A percentile compares a stretch with the other conserved stretches of the same genome.
phyloP scores from a whole-genome alignment of 2,797 vertebrate genomes.

The Microctenopoma steveboyesi region DNA sequence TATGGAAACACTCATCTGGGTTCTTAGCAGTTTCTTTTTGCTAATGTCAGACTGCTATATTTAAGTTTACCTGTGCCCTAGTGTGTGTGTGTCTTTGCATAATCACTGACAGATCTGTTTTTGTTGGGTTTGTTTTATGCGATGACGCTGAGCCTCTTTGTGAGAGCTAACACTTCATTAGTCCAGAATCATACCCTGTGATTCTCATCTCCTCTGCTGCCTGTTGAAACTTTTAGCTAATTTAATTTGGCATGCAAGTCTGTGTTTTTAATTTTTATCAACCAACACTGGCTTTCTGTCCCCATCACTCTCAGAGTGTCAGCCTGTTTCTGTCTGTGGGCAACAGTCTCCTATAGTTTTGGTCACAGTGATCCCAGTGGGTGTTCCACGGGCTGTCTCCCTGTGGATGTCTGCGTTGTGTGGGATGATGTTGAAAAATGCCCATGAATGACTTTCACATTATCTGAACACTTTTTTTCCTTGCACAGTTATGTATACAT shows the following conservation, averaged over 20 bases:
- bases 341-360: constrained; percentile 45
- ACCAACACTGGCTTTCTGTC: constrained; percentile 29
- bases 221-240: constrained; percentile 40
- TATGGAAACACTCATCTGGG: constrained; percentile 28
- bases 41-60: constrained; percentile 35
- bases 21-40: constrained; percentile 41
- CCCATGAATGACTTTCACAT: constrained; percentile 59
- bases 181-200: constrained; percentile 31
- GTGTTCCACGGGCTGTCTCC: constrained; percentile 53
- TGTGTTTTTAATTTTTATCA: constrained; percentile 55
- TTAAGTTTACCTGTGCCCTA: constrained; percentile 25
- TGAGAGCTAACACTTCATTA: constrained; percentile 32
- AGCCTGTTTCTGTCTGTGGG: constrained; percentile 42
- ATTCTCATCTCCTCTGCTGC: constrained; percentile 39
- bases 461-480: constrained; percentile 48
- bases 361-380: constrained; percentile 66
- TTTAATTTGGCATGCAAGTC: constrained; percentile 45
- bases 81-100: constrained; percentile 23
- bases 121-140: neutral
- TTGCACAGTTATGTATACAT: constrained; percentile 48
- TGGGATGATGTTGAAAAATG: constrained; percentile 52
- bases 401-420: constrained; percentile 38
- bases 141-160: constrained; percentile 33
- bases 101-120: constrained; percentile 52
- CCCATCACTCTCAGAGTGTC: constrained; percentile 25